Evolutionary conservation across 2,113 vertebrate genomes (phyloP), one percentile per base, ranked within the genome.

Genomic region (Leptodactylus fuscus): DNA sequence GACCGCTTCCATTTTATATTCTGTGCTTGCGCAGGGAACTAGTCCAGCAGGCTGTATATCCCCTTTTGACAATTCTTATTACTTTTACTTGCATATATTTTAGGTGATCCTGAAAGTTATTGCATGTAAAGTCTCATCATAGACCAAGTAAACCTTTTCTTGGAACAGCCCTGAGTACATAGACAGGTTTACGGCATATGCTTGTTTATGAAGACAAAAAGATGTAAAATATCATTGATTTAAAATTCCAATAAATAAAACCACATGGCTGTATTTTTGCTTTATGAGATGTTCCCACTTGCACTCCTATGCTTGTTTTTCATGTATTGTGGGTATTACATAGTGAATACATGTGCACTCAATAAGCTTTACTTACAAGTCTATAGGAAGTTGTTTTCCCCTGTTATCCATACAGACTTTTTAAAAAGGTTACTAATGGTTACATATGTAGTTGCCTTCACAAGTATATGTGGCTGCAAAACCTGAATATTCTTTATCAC

Each of bases 221-320:
- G 34, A 44, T 34, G 38, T 80, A 8, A 41, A 41, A 80, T 79
- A 60, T 16, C 22, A 60, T 27, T 80, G 53, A 62, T 60, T 80
- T 62, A 44, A 34, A 24, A n/a, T 44, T 44, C 34, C 34, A 80
- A 41, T 80, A 80, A 80, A 62, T 80, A 80, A 80, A 62, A 55
- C 10, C 34, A 55, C 34, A 44, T 60, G 77, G 53, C 15, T 80
- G 53, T 80, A 44, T 36, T 80, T 62, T 18, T 36, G 16, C 12
- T 60, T 60, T 44, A 60, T 24, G 36, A 58, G n/a, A 24, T 44
- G 53, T 41, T 80, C 77, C 55, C 36, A 41, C 20, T 58, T 79
- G 34, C 34, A 24, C 53, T 62, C 12, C n/a, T 80, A 18, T 62
- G n/a, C 55, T 4, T 27, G 20, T 53, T n/a, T 38, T 38, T 36